Evolutionary conservation across 2,113 vertebrate genomes (phyloP).

Genomic region (Ibidorhyncha struthersii): DNA sequence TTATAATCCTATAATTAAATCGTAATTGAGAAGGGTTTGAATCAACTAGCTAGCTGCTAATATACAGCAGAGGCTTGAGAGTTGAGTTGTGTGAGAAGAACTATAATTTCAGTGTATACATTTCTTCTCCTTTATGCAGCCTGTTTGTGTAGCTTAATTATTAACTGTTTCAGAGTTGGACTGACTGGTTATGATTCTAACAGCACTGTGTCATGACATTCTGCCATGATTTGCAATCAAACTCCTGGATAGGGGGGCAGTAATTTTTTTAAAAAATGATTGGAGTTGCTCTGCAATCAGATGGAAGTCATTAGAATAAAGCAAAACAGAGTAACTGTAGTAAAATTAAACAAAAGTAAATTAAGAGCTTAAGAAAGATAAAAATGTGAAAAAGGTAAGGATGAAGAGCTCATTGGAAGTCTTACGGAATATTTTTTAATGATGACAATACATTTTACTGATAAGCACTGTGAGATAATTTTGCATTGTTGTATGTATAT

Average conservation of each 20-base stretch:
- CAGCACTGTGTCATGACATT: background rate
- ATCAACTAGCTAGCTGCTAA: background rate
- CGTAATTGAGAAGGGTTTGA: background rate
- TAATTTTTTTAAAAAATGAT: background rate
- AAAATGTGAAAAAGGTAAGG: background rate
- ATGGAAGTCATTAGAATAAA: background rate
- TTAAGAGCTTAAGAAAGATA: background rate
- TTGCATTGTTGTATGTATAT: background rate
- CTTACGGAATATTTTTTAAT: background rate
- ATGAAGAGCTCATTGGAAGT: background rate
- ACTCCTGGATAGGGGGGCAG: background rate
- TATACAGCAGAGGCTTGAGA: background rate
- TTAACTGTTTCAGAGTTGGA: background rate
- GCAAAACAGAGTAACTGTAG: background rate
- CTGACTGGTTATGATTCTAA: background rate
- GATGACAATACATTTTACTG: background rate
- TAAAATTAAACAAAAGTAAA: background rate
- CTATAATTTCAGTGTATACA: background rate
- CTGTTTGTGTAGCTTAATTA: background rate
- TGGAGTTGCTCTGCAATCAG: background rate
- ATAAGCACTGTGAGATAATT: background rate
- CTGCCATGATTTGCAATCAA: background rate
- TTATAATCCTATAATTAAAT: conserved; percentile 24
- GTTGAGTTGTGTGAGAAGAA: background rate
- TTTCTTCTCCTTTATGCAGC: background rate